Percentiles rank a stretch among this genome's conserved stretches.
These are phyloP conservation scores for Cosmorhoe ocellata DNA, from an alignment of 2,888 invertebrate genomes.

Conservation along the genomic window DNA sequence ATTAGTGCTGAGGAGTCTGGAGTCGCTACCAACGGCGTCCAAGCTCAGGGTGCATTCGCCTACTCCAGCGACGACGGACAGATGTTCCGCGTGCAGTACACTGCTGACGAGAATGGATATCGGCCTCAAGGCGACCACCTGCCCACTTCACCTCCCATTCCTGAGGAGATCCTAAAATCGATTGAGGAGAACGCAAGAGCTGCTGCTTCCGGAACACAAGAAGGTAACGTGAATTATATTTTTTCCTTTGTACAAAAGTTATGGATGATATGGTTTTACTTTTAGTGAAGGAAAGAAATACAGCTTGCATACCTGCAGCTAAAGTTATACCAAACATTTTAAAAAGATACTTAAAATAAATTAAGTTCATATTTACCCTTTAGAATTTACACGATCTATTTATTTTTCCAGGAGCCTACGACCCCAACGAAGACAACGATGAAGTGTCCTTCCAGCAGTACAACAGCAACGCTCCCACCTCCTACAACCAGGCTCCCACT, in stretches of 20 bases:
- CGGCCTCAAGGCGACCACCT: constrained; percentile 69
- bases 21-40: constrained; percentile 70
- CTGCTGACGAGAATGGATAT: constrained; percentile 75
- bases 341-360: no score
- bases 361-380: no score
- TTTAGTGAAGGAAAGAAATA: no score
- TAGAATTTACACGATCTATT: no score
- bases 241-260: no score
- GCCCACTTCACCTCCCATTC: constrained; percentile 74
- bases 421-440: constrained; percentile 62
- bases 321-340: no score
- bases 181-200: constrained; percentile 71
- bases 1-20: constrained; percentile 74
- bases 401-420: constrained; percentile 65
- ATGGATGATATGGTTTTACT: no score
- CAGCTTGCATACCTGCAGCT: no score
- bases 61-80: constrained; percentile 76
- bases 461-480: constrained; percentile 31
- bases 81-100: constrained; percentile 64
- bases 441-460: constrained; percentile 41
- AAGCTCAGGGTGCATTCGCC: constrained; percentile 68
- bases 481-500: constrained; percentile 27
- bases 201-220: constrained; percentile 73
- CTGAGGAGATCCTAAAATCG: constrained; percentile 70
- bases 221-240: constrained; percentile 51